A percentile compares a stretch with the other conserved stretches of the same genome.
Evolutionary conservation across 2,797 vertebrate species (phyloP).

Genomic region (Scolopax bukidnonensis): DNA sequence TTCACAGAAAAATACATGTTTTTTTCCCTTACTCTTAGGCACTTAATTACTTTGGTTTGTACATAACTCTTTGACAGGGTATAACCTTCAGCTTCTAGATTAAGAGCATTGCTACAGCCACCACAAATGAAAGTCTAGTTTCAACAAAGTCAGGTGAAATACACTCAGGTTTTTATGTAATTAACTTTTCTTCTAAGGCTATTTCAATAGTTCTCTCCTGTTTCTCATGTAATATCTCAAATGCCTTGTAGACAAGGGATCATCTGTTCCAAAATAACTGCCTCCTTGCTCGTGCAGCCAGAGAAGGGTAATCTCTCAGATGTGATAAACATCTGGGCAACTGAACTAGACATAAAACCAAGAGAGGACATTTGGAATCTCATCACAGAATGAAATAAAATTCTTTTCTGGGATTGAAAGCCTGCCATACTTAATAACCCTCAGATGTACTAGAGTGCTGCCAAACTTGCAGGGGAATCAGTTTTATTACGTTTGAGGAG

Average conservation of each 20-base stretch:
- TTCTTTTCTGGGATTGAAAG: neutral
- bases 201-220: neutral
- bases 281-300: neutral
- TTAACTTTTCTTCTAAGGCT: neutral
- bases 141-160: neutral
- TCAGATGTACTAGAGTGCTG: neutral
- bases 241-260: neutral
- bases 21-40: neutral
- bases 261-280: neutral
- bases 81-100: neutral
- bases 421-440: neutral
- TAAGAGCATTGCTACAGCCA: neutral
- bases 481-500: neutral
- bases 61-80: neutral
- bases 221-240: neutral
- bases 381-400: slow-evolving; percentile 19
- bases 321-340: slow-evolving; percentile 4
- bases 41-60: neutral
- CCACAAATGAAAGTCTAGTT: neutral
- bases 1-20: neutral
- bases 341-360: slow-evolving; percentile 12
- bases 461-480: neutral
- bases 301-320: neutral
- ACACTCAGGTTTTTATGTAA: neutral
- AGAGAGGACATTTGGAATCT: slow-evolving; percentile 16